Percentiles rank a stretch among this genome's conserved stretches.
Conservation (phyloP, 2,113 vertebrate genomes). For the Crotalus helleri region DNA sequence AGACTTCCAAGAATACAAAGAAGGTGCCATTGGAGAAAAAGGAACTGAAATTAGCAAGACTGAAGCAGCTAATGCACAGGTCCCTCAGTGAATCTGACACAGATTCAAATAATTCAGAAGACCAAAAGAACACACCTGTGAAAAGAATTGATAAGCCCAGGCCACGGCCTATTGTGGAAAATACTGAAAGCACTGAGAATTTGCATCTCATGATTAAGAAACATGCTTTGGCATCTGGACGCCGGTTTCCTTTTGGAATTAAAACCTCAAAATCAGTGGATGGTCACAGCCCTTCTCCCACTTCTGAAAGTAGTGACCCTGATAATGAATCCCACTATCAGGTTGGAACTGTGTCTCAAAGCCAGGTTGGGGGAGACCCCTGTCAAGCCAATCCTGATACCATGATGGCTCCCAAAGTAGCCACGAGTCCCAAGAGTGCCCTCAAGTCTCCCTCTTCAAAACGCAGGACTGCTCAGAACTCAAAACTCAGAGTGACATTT, state of each 20-base stretch:
- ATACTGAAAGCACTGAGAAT: slow-evolving; percentile 74
- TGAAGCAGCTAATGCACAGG: slow-evolving; percentile 91
- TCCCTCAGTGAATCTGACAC: slow-evolving; percentile 91
- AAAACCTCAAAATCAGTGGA: slow-evolving; percentile 83
- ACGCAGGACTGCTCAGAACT: slow-evolving; percentile 89
- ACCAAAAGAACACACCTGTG: slow-evolving; percentile 73
- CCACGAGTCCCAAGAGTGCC: slow-evolving; percentile 95
- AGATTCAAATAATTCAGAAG: slow-evolving; percentile 83
- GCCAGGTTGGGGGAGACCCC: slow-evolving; percentile 64
- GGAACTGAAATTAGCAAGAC: slow-evolving; percentile 86
- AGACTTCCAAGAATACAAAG: slow-evolving; percentile 67
- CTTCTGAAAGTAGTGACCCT: slow-evolving; percentile 80
- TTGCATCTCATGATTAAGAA: slow-evolving; percentile 82
- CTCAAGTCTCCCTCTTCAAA: slow-evolving; percentile 96
- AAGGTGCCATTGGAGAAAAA: slow-evolving; percentile 79
- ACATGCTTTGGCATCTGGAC: slow-evolving; percentile 74
- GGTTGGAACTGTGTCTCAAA: slow-evolving; percentile 50
- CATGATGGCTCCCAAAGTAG: slow-evolving; percentile 73
- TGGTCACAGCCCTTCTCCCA: slow-evolving; percentile 83
- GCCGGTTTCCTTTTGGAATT: slow-evolving; percentile 81
- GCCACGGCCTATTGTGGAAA: slow-evolving; percentile 85
- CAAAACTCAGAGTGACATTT: slow-evolving; percentile 94
- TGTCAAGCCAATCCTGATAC: slow-evolving; percentile 52
- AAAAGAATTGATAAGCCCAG: slow-evolving; percentile 79
- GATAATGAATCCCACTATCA: slow-evolving; percentile 72